These are phyloP conservation scores for Popillia japonica DNA, from an alignment of 1,140 invertebrate species.

Conservation along the genomic window DNA sequence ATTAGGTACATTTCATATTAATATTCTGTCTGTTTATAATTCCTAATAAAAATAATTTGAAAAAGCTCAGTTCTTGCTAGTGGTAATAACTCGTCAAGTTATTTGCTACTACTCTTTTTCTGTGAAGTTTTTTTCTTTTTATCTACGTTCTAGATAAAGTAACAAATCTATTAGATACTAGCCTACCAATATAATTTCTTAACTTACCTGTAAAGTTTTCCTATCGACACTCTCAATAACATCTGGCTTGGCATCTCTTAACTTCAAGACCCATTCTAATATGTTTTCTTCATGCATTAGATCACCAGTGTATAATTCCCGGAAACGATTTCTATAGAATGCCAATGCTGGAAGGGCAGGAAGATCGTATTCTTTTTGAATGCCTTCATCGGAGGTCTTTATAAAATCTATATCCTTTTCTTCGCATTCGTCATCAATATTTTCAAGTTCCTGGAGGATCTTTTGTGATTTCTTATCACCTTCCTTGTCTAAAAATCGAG, in stretches of 20 bases:
- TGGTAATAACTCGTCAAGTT: background rate
- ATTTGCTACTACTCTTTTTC: slow-evolving; percentile 21
- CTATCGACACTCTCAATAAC: slow-evolving; percentile 92
- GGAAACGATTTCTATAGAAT: slow-evolving; percentile 90
- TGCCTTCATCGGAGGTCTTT: slow-evolving; percentile 89
- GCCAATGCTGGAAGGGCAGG: slow-evolving; percentile 82
- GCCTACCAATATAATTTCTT: background rate
- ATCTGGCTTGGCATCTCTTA: slow-evolving; percentile 85
- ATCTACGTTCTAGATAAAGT: slow-evolving; percentile 7
- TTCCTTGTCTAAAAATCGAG: slow-evolving; percentile 76
- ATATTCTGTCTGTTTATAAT: background rate
- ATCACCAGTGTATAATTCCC: slow-evolving; percentile 82
- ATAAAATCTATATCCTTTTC: slow-evolving; percentile 92
- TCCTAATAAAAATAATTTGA: background rate
- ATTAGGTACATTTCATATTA: background rate
- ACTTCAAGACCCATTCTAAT: slow-evolving; percentile 87
- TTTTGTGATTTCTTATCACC: slow-evolving; percentile 89
- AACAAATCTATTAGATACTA: background rate
- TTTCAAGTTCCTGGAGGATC: slow-evolving; percentile 89
- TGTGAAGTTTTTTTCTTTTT: slow-evolving; percentile 27
- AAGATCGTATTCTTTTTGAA: slow-evolving; percentile 90
- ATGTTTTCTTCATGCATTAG: slow-evolving; percentile 92
- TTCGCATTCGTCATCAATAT: slow-evolving; percentile 94
- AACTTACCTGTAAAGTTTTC: slow-evolving; percentile 77
- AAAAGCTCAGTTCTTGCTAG: background rate